Evolutionary conservation across 2,113 vertebrate species (phyloP).

Genomic region (Girardinichthys multiradiatus): DNA sequence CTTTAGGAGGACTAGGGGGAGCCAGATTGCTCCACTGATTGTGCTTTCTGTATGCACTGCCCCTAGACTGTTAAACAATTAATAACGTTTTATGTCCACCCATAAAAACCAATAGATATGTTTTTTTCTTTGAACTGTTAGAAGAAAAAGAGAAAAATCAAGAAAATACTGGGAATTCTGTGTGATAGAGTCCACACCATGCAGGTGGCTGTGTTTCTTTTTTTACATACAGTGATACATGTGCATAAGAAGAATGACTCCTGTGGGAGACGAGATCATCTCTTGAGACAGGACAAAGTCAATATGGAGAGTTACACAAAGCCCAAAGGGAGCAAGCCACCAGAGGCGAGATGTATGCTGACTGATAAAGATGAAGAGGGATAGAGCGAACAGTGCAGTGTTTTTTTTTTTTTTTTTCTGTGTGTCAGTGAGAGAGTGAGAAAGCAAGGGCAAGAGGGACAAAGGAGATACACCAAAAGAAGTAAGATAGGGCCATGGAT

Average conservation of each 20-base stretch:
- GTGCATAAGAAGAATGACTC: constrained; percentile 47
- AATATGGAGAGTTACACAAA: constrained; percentile 59
- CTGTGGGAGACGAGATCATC: constrained; percentile 58
- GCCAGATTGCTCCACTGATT: background rate
- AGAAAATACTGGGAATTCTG: background rate
- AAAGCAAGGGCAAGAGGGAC: constrained; percentile 23
- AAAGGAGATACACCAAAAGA: background rate
- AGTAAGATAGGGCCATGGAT: too few relatives aligned
- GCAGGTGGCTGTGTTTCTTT: background rate
- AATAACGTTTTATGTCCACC: background rate
- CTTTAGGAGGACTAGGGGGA: background rate
- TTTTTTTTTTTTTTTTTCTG: background rate
- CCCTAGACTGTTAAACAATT: background rate
- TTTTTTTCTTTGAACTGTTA: background rate
- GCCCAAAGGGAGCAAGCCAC: constrained; percentile 62
- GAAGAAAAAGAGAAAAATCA: background rate
- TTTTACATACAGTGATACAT: constrained; percentile 21
- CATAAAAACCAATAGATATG: background rate
- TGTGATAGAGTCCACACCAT: background rate
- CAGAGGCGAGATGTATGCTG: constrained; percentile 44
- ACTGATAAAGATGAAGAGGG: constrained; percentile 46
- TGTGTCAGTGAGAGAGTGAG: background rate
- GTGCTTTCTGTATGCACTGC: background rate
- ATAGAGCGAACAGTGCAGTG: constrained; percentile 6
- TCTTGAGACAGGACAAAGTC: constrained; percentile 70